These are phyloP conservation scores for Meteorus sp. DNA, from an alignment of 1,140 invertebrate genomes.

Conservation along the genomic window DNA sequence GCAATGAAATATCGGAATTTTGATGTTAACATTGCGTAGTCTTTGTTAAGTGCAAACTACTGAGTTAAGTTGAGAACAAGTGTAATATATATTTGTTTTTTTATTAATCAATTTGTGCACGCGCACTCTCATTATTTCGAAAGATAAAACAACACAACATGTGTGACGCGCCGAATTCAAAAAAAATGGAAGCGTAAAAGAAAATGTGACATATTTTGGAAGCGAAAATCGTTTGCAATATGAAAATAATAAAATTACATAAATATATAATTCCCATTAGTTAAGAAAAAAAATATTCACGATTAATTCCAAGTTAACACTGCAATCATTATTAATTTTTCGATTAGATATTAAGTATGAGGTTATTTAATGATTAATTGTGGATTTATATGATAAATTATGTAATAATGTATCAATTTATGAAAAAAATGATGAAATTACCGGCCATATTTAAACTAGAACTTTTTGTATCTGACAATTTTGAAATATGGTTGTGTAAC, in stretches of 20 bases:
- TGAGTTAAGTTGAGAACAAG: too few relatives aligned
- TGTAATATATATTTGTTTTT: too few relatives aligned
- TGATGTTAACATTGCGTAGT: too few relatives aligned
- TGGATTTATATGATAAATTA: slow-evolving; percentile 39
- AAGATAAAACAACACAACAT: too few relatives aligned
- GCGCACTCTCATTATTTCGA: too few relatives aligned
- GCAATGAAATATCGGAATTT: too few relatives aligned
- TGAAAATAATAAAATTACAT: slow-evolving; percentile 9
- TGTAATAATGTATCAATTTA: slow-evolving; percentile 25
- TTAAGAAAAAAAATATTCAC: background rate
- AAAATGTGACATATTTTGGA: too few relatives aligned
- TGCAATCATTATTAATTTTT: background rate
- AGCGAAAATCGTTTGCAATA: too few relatives aligned
- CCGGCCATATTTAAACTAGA: slow-evolving; percentile 53
- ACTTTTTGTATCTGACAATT: slow-evolving; percentile 45
- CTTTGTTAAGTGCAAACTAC: too few relatives aligned
- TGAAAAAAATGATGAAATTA: slow-evolving; percentile 41
- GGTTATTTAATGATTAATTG: slow-evolving; percentile 27
- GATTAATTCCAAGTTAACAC: slow-evolving; percentile 2
- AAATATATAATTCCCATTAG: slow-evolving; percentile 6
- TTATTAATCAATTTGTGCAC: too few relatives aligned
- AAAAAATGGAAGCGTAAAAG: background rate
- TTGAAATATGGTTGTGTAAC: slow-evolving; percentile 15
- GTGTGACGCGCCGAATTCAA: too few relatives aligned
- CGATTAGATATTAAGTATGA: slow-evolving; percentile 2